These are phyloP conservation scores for Catocala sponsa DNA, from an alignment of 2,888 invertebrate genomes.

Conservation along the genomic window DNA sequence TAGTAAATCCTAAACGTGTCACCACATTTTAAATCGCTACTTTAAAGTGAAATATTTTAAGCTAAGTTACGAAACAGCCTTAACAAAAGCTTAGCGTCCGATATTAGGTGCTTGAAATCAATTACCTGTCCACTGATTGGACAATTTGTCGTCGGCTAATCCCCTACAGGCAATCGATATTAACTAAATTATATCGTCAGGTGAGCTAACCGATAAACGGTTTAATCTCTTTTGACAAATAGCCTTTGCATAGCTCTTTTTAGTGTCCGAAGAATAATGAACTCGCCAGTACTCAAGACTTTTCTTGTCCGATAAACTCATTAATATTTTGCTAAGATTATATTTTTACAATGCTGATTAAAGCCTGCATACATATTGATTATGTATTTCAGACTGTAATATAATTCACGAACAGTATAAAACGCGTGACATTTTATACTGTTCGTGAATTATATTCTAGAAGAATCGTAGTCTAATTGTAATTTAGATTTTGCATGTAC, in stretches of 20 bases:
- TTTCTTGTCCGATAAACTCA: no score
- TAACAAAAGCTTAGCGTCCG: slow-evolving; percentile 63
- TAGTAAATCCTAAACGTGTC: slow-evolving; percentile 29
- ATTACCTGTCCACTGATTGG: slow-evolving; percentile 88
- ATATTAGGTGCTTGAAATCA: slow-evolving; percentile 84
- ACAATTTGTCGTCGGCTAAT: slow-evolving; percentile 88
- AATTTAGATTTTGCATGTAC: no score
- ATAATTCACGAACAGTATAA: no score
- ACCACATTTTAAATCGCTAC: slow-evolving; percentile 31
- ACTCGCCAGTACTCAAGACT: background rate
- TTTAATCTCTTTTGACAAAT: slow-evolving; percentile 41
- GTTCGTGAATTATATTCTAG: no score
- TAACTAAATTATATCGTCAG: slow-evolving; percentile 83
- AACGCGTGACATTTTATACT: no score
- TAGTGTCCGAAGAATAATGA: slow-evolving; percentile 22
- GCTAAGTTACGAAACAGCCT: slow-evolving; percentile 42
- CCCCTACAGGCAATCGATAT: slow-evolving; percentile 73
- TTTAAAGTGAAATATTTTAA: slow-evolving; percentile 42
- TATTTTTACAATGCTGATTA: no score
- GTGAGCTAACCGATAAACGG: slow-evolving; percentile 53
- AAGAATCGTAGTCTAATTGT: no score
- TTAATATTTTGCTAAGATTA: no score
- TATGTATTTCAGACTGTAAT: no score
- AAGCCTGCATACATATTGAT: no score
- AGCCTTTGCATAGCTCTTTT: slow-evolving; percentile 34